A percentile compares a stretch with the other conserved stretches of the same genome.
Evolutionary conservation across 2,113 vertebrate species (phyloP).

Genomic region (Butorides virescens): DNA sequence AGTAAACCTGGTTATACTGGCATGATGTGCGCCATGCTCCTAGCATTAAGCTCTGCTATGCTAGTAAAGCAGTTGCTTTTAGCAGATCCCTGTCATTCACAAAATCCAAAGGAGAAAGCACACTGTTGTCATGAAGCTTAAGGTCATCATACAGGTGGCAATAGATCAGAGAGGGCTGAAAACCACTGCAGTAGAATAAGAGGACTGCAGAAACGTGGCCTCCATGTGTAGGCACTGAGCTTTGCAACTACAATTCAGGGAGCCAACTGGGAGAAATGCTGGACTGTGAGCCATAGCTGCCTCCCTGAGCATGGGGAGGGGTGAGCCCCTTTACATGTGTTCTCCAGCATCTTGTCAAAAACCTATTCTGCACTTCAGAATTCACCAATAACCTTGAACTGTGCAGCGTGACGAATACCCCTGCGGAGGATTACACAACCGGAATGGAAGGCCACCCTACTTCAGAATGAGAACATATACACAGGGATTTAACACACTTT

Average conservation of each 20-base stretch:
- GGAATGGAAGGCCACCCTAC: not conserved
- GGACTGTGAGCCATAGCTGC: not conserved
- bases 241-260: not conserved
- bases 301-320: not conserved
- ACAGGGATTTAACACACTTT: conserved; percentile 41
- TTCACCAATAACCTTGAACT: not conserved
- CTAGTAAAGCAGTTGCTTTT: not conserved
- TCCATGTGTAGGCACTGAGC: not conserved
- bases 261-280: not conserved
- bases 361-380: not conserved
- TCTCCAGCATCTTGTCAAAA: not conserved
- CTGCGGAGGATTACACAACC: not conserved
- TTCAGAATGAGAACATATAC: conserved; percentile 35
- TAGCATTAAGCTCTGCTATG: not conserved
- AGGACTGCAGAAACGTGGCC: not conserved
- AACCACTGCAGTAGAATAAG: not conserved
- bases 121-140: not conserved
- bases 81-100: not conserved
- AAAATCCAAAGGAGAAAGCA: not conserved
- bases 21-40: not conserved
- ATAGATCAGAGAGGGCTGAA: not conserved
- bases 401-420: not conserved
- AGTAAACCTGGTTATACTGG: not conserved
- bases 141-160: not conserved
- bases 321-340: not conserved